Evolutionary conservation across 2,113 vertebrate species (phyloP).

Genomic region (Fulica atra): DNA sequence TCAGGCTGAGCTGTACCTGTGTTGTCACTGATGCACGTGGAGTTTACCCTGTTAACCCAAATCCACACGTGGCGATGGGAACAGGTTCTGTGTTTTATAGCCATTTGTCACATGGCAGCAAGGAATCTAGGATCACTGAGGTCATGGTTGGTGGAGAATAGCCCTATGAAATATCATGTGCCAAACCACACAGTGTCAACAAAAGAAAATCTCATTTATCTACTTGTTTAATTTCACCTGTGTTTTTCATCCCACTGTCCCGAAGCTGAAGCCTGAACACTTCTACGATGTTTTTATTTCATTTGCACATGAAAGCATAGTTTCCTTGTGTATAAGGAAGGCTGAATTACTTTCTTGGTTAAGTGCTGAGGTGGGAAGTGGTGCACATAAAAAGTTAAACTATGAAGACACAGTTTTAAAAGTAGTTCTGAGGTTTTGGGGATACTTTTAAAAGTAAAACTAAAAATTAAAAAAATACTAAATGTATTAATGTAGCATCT

Average conservation of each 20-base stretch:
- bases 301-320: background rate
- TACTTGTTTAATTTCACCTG: background rate
- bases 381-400: background rate
- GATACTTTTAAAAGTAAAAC: background rate
- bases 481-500: background rate
- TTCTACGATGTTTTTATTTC: background rate
- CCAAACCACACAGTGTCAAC: background rate
- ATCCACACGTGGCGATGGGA: rapidly evolving
- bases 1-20: background rate
- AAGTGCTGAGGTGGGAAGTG: background rate
- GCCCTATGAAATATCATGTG: background rate
- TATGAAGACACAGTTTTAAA: background rate
- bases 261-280: background rate
- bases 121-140: background rate
- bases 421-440: background rate
- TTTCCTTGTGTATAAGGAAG: background rate
- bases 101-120: background rate
- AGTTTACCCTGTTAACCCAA: background rate
- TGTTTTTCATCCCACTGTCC: background rate
- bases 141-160: background rate
- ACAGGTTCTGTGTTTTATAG: background rate
- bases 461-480: background rate
- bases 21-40: background rate
- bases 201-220: background rate
- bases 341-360: background rate